Conservation (phyloP, 2,888 invertebrate species). For the Coelinius sp. region DNA sequence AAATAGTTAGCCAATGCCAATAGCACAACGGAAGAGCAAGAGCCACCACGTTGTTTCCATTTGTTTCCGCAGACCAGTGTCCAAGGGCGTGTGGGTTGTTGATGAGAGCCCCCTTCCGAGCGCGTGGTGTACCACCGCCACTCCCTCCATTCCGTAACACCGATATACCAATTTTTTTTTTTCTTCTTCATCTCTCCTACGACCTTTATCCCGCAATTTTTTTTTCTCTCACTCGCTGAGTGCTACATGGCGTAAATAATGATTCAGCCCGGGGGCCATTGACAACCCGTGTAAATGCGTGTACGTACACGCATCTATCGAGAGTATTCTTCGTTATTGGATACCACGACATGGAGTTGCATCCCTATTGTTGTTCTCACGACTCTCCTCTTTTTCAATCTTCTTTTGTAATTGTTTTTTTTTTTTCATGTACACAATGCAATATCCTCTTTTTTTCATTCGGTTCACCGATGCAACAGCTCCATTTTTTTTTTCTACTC, state of each 20-base stretch:
- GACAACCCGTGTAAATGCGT: neutral
- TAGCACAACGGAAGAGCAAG: conserved; percentile 29
- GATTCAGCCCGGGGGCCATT: conserved; percentile 2
- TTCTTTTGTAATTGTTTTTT: neutral
- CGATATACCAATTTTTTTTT: neutral
- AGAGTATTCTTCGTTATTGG: conserved; percentile 24
- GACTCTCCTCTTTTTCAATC: neutral
- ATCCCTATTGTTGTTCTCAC: neutral
- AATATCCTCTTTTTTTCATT: conserved; percentile 2
- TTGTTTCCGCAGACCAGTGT: conserved; percentile 28
- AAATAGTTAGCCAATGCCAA: conserved; percentile 34
- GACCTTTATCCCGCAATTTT: neutral
- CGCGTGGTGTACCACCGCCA: conserved; percentile 16
- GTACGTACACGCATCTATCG: conserved; percentile 2
- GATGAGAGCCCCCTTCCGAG: conserved; percentile 27
- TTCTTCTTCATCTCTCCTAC: neutral
- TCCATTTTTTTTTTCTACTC: neutral
- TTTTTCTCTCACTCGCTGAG: neutral
- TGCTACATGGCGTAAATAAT: conserved; percentile 35
- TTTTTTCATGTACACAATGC: neutral
- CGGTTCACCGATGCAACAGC: conserved; percentile 19
- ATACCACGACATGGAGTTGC: neutral
- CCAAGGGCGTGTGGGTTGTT: conserved; percentile 19
- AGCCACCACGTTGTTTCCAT: conserved; percentile 32
- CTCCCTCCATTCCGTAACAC: conserved; percentile 11